Percentiles rank a stretch among this genome's conserved stretches.
Conservation (phyloP, 2,797 vertebrate species). For the Prunella strophiata region DNA sequence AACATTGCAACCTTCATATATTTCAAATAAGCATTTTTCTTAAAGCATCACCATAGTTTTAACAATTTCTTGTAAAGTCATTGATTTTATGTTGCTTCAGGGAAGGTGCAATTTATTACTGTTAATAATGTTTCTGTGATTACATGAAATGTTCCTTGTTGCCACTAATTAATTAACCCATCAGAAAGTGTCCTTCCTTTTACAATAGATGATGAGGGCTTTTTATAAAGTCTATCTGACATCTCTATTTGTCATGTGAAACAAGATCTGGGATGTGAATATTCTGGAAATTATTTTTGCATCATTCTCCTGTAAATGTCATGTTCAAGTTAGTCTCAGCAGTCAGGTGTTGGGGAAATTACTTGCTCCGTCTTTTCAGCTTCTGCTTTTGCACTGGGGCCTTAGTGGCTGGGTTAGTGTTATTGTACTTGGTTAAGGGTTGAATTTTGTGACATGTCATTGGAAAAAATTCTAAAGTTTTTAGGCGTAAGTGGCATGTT, state of each 20-base stretch:
- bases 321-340: neutral
- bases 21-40: neutral
- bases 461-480: neutral
- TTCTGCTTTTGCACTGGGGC: neutral
- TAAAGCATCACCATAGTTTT: neutral
- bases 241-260: neutral
- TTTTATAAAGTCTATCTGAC: neutral
- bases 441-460: neutral
- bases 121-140: neutral
- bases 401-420: neutral
- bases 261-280: neutral
- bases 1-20: neutral
- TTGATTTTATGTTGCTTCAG: slow-evolving; percentile 24
- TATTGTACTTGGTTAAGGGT: neutral
- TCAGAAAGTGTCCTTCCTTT: neutral
- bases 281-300: neutral
- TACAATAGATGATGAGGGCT: neutral
- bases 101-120: slow-evolving; percentile 10
- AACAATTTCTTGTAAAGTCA: slow-evolving; percentile 21
- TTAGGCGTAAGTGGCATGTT: neutral
- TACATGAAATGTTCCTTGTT: slow-evolving; percentile 4
- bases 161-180: slow-evolving; percentile 16
- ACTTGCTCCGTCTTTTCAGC: neutral
- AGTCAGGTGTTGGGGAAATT: neutral
- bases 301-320: neutral